Evolutionary conservation across 2,888 invertebrate genomes (phyloP), one percentile per base, ranked within the genome.

Genomic region (Hesperia comma): DNA sequence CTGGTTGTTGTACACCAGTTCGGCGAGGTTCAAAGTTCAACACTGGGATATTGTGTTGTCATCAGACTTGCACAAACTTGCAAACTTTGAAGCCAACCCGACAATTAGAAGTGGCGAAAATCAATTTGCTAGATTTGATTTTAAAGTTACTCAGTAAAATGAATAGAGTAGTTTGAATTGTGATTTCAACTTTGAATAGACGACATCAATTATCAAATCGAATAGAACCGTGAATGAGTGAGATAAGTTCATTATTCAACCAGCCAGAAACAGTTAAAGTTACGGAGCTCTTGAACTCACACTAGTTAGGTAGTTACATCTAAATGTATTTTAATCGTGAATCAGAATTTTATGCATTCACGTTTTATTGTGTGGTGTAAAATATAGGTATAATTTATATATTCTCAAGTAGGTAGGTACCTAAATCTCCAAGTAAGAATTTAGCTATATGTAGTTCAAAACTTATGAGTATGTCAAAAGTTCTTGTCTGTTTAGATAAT

Each of bases 51-150:
- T 57, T 57, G 57, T 41, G 41, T 57, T 57, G 57, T 57, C 57
- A 57, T 57, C 57, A 57, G 57, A 41, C 41, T 41, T 57, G 41
- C 57, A 57, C 43, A 57, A 57, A 57, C 57, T 57, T 57, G 57
- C 41, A 41, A 57, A 57, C 21, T 57, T 57, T 41, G 21, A 41
- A 56, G 12, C 26, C 37, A 51, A 49, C 49, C 19, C 33, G 49
- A 61, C 61, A 51, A 61, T 61, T 61, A 61, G 51, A 51, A 51
- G 49, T 61, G 51, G 37, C n/a, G 33, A 32, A 61, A 61, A 61
- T 51, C 61, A 51, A 61, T 51, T 19, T 37, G 33, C 60, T 43
- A 43, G 58, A 58, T 58, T 58, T 58, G 60, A 17, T 60, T 60
- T 17, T 46, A 60, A 49, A 49, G 49, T 49, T 49, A 49, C 7